Evolutionary conservation across 2,797 vertebrate genomes (phyloP).

Genomic region (Neosilurus hyrtlii): DNA sequence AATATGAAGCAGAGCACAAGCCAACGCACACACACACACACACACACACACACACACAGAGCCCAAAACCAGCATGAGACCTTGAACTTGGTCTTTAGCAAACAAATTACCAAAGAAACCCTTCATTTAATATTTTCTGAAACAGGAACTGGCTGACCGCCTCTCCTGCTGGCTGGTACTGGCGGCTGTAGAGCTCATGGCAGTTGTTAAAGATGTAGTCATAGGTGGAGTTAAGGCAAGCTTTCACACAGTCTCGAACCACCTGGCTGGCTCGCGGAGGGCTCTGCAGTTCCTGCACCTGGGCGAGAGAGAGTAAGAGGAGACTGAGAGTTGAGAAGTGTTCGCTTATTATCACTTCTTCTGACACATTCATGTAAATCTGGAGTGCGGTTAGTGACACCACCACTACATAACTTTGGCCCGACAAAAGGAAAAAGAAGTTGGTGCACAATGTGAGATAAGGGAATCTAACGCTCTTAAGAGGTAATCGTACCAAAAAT

Average conservation of each 20-base stretch:
- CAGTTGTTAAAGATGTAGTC: conserved; percentile 99
- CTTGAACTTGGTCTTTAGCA: background rate
- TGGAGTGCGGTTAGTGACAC: no score
- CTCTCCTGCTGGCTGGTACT: conserved; percentile 83
- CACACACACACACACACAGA: background rate
- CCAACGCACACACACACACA: background rate
- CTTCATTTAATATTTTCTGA: background rate
- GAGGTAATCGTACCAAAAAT: no score
- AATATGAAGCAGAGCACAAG: conserved; percentile 5
- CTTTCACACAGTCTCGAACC: conserved; percentile 95
- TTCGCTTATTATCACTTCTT: background rate
- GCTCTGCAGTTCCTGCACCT: conserved; percentile 98
- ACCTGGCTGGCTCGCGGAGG: conserved; percentile 98
- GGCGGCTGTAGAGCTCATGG: conserved; percentile 90
- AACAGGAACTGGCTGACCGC: conserved; percentile 71
- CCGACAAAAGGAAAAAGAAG: no score
- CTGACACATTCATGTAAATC: no score
- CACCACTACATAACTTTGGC: no score
- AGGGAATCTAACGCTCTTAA: no score
- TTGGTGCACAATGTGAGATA: no score
- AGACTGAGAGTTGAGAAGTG: background rate
- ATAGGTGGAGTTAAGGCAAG: conserved; percentile 96
- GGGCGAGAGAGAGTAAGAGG: conserved; percentile 45
- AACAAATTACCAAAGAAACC: background rate
- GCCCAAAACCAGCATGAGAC: background rate